phyloP scores from a whole-genome alignment of 2,113 vertebrate species.

The Cyrtonyx montezumae region DNA sequence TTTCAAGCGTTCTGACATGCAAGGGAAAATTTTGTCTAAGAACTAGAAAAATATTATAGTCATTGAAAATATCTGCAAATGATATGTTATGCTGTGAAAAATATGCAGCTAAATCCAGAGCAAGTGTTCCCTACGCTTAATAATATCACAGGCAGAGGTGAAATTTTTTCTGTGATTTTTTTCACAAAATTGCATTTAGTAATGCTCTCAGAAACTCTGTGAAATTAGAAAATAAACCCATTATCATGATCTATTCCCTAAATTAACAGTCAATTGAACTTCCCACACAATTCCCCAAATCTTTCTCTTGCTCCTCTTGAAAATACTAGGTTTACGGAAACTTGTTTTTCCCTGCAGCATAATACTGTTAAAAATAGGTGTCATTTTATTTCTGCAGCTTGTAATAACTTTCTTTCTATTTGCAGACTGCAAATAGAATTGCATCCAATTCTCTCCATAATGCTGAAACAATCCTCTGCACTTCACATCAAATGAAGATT shows the following conservation, averaged over 20 bases:
- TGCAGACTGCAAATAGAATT: neutral
- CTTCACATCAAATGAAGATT: neutral
- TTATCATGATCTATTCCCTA: neutral
- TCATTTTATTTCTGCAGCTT: slow-evolving; percentile 1
- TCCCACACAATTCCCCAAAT: neutral
- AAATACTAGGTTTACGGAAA: neutral
- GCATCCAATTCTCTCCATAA: neutral
- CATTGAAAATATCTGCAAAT: neutral
- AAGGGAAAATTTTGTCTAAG: neutral
- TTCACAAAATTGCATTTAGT: neutral
- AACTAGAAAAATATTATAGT: neutral
- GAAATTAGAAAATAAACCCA: neutral
- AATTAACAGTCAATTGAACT: neutral
- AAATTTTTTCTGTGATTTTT: neutral
- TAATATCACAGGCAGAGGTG: neutral
- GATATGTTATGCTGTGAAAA: neutral
- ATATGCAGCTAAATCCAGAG: neutral
- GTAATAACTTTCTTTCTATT: neutral
- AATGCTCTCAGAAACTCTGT: neutral
- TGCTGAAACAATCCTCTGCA: neutral
- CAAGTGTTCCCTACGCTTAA: neutral
- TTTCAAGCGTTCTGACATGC: neutral
- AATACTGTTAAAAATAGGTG: neutral
- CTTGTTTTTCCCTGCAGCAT: neutral
- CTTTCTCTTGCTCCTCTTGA: neutral